Conservation (phyloP, 1,140 invertebrate species). For the Linepithema humile region DNA sequence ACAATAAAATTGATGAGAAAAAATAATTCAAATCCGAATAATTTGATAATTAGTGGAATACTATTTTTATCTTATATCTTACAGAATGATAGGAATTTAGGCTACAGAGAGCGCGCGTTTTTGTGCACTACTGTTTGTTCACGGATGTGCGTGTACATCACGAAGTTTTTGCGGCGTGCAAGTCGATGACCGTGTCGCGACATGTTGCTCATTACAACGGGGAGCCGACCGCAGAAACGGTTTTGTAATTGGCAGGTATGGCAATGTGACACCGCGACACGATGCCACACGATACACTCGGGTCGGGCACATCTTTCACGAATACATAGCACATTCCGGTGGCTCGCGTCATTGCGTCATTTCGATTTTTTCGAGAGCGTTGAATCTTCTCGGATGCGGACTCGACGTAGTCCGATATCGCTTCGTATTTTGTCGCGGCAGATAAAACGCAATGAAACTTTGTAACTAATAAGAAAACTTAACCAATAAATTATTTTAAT, state of each 20-base stretch:
- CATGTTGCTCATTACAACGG: slow-evolving; percentile 61
- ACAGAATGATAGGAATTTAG: not conserved
- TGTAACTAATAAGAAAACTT: too few species aligned
- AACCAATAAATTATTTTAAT: too few species aligned
- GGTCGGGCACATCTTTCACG: slow-evolving; percentile 58
- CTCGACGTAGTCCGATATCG: slow-evolving; percentile 61
- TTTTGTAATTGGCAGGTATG: slow-evolving; percentile 78
- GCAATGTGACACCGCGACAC: slow-evolving; percentile 74
- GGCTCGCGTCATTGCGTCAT: slow-evolving; percentile 58
- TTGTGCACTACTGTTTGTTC: not conserved
- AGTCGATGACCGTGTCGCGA: slow-evolving; percentile 69
- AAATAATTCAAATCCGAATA: not conserved
- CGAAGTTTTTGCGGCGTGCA: slow-evolving; percentile 13
- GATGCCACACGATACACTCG: slow-evolving; percentile 58
- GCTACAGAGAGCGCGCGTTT: not conserved
- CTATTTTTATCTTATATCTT: not conserved
- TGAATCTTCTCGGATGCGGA: slow-evolving; percentile 61
- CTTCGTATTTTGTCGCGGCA: slow-evolving; percentile 64
- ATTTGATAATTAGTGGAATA: not conserved
- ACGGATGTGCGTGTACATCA: not conserved
- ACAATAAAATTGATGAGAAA: not conserved
- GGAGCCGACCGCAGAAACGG: slow-evolving; percentile 70
- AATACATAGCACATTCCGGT: slow-evolving; percentile 4
- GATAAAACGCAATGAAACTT: slow-evolving; percentile 15
- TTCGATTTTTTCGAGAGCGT: slow-evolving; percentile 54